A percentile compares a stretch with the other conserved stretches of the same genome.
phyloP scores from a whole-genome alignment of 2,888 invertebrate species.

The Zelleria hepariella region DNA sequence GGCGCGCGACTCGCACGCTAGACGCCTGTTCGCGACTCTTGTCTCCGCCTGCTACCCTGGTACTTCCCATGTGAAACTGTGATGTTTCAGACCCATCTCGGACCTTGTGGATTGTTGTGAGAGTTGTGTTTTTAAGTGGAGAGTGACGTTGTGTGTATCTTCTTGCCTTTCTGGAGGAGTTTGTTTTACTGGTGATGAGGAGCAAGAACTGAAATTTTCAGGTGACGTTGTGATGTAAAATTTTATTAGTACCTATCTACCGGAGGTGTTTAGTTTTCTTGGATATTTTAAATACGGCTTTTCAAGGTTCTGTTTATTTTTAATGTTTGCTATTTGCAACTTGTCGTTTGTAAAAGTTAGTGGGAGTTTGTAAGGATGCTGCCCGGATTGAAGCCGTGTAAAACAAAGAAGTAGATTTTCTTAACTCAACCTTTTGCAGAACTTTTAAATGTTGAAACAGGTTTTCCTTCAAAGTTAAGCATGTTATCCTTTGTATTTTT shows the following conservation, averaged over 20 bases:
- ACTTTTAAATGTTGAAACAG: neutral
- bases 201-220: slow-evolving; percentile 31
- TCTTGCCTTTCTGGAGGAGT: slow-evolving; percentile 39
- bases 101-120: slow-evolving; percentile 52
- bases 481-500: neutral
- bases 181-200: slow-evolving; percentile 33
- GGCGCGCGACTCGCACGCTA: slow-evolving; percentile 59
- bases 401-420: neutral
- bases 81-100: slow-evolving; percentile 18
- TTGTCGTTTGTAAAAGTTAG: neutral
- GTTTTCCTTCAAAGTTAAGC: neutral
- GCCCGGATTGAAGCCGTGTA: neutral
- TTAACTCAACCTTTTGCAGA: neutral
- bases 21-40: slow-evolving; percentile 26
- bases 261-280: too few species aligned
- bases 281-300: too few species aligned
- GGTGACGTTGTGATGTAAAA: slow-evolving; percentile 20
- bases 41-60: slow-evolving; percentile 42
- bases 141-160: slow-evolving; percentile 47
- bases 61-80: slow-evolving; percentile 47
- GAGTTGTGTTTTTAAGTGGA: slow-evolving; percentile 49
- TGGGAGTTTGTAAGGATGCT: neutral
- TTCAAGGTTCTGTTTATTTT: too few species aligned
- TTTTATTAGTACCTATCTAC: too few species aligned
- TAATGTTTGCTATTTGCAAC: neutral